phyloP scores from a whole-genome alignment of 2,113 vertebrate genomes.

The Rousettus leschenaultii region DNA sequence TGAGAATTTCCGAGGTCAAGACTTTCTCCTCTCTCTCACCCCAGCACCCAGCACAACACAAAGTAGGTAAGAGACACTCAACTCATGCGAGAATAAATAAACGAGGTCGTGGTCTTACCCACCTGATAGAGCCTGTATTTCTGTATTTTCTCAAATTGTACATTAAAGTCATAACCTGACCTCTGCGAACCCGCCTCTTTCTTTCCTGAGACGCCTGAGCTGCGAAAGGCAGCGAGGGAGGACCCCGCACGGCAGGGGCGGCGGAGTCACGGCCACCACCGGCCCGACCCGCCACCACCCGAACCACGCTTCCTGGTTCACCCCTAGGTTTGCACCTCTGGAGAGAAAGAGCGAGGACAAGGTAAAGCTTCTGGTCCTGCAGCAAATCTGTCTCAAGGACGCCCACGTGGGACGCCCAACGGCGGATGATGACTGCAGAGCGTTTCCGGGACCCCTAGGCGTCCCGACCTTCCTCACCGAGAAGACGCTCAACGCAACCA shows the following conservation, averaged over 20 bases:
- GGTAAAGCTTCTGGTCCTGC: background rate
- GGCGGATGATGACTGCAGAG: background rate
- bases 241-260: background rate
- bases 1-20: background rate
- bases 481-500: background rate
- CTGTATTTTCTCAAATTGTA: background rate
- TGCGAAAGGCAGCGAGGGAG: too few species aligned
- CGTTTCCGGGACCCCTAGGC: background rate
- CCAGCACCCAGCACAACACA: background rate
- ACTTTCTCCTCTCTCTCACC: background rate
- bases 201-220: background rate
- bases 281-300: background rate
- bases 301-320: background rate
- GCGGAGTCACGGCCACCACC: background rate
- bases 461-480: background rate
- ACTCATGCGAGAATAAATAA: background rate
- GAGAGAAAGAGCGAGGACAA: background rate
- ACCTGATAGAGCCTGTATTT: background rate
- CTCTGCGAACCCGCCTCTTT: background rate
- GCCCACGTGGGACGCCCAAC: background rate
- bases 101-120: background rate
- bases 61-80: background rate
- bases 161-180: background rate
- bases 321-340: background rate
- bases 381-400: background rate